Conservation (phyloP, 2,888 invertebrate genomes). For the Hemistola chrysoprasaria region DNA sequence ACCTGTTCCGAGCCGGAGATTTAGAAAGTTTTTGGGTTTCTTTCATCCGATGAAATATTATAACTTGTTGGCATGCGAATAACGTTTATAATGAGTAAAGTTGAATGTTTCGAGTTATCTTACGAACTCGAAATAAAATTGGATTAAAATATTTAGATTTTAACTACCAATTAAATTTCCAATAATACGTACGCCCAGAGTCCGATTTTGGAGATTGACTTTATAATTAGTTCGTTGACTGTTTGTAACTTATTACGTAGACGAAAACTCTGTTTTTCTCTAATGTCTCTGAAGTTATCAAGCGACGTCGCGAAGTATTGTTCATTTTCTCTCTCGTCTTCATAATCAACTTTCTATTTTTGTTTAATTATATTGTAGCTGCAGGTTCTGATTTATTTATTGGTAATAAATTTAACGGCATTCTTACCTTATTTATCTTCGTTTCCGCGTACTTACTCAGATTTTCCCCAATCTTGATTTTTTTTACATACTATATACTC, state of each 20-base stretch:
- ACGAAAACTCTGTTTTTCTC: too few relatives aligned
- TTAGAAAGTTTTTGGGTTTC: constrained; percentile 14
- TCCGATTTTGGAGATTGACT: constrained; percentile 3
- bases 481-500: too few relatives aligned
- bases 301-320: too few relatives aligned
- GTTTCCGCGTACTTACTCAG: too few relatives aligned
- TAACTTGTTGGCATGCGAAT: constrained; percentile 24
- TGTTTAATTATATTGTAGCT: too few relatives aligned
- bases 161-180: constrained; percentile 24
- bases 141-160: constrained; percentile 28
- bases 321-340: too few relatives aligned
- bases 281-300: too few relatives aligned
- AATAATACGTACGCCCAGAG: constrained; percentile 9
- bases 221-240: constrained; percentile 2
- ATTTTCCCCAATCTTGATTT: too few relatives aligned
- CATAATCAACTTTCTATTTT: too few relatives aligned
- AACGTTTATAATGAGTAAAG: constrained; percentile 28
- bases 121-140: constrained; percentile 20
- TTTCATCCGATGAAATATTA: constrained; percentile 19
- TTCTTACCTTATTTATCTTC: too few relatives aligned
- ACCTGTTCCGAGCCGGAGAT: neutral
- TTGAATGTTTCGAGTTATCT: constrained; percentile 26
- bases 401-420: too few relatives aligned
- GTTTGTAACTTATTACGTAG: neutral
- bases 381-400: too few relatives aligned